Percentiles rank a stretch among this genome's conserved stretches.
These are phyloP conservation scores for Paratilapia polleni DNA, from an alignment of 2,113 vertebrate species.

Conservation along the genomic window DNA sequence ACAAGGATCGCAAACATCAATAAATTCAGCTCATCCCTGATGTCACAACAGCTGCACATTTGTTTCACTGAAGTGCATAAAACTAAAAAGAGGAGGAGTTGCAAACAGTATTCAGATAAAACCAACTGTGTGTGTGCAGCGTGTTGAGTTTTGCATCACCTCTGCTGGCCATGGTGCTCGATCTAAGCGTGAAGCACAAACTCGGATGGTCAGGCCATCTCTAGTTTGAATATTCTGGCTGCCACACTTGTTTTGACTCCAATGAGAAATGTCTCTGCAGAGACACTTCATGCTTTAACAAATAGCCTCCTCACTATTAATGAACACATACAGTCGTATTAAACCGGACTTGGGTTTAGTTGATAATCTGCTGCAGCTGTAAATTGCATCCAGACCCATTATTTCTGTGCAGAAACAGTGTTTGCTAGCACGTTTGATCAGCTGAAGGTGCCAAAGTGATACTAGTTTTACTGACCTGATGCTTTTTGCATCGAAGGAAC, in stretches of 20 bases:
- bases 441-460: not conserved
- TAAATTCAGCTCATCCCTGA: not conserved
- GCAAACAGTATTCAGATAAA: not conserved
- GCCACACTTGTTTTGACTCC: slow-evolving; percentile 11
- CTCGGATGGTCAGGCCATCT: not conserved
- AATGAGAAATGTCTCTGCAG: slow-evolving; percentile 6
- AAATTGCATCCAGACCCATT: not conserved
- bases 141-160: not conserved
- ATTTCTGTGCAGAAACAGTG: not conserved
- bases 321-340: not conserved
- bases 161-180: not conserved
- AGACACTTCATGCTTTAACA: slow-evolving; percentile 17
- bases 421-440: not conserved
- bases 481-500: slow-evolving; percentile 3
- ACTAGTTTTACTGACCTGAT: slow-evolving; percentile 6
- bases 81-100: not conserved
- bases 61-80: not conserved
- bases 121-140: not conserved
- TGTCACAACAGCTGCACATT: not conserved
- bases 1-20: not conserved
- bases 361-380: not conserved
- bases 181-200: not conserved
- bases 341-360: not conserved
- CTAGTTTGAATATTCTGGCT: slow-evolving; percentile 15
- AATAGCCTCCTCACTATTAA: not conserved